Conservation (phyloP, 1,140 invertebrate genomes). For the Maconellicoccus hirsutus region DNA sequence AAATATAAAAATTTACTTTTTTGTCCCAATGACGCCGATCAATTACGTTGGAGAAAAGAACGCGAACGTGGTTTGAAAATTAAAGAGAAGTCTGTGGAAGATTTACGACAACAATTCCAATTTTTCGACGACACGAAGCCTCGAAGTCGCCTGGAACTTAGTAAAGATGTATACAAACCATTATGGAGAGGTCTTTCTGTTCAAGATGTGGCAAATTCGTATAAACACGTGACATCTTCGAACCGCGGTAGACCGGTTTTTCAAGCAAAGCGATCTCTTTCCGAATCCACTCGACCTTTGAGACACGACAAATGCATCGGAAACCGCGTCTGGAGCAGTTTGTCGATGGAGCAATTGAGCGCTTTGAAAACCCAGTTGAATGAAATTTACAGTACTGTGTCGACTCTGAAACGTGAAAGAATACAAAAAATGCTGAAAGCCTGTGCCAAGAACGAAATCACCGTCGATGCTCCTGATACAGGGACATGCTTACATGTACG, state of each 20-base stretch:
- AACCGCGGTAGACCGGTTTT: conserved; percentile 30
- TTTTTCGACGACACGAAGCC: conserved; percentile 40
- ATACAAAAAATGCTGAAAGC: conserved; percentile 31
- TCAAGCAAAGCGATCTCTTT: conserved; percentile 24
- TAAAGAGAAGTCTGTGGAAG: conserved; percentile 76
- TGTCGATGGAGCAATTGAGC: conserved; percentile 71
- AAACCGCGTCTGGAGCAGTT: conserved; percentile 64
- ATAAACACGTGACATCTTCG: conserved; percentile 33
- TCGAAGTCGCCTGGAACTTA: neutral
- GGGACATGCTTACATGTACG: conserved; percentile 43
- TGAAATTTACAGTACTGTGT: conserved; percentile 58
- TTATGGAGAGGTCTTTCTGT: conserved; percentile 73
- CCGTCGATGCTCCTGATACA: conserved; percentile 43
- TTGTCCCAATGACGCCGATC: conserved; percentile 54
- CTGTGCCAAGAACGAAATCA: conserved; percentile 21
- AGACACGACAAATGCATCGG: conserved; percentile 39
- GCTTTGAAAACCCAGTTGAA: conserved; percentile 67
- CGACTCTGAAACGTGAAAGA: conserved; percentile 35
- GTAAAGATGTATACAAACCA: conserved; percentile 58
- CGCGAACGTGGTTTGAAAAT: conserved; percentile 63
- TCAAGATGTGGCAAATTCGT: conserved; percentile 54
- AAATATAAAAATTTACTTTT: conserved; percentile 74
- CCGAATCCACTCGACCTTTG: conserved; percentile 21
- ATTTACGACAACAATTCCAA: conserved; percentile 61
- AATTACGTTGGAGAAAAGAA: conserved; percentile 60